Conservation (phyloP, 2,888 invertebrate species). For the Lordiphosa fenestrarum region DNA sequence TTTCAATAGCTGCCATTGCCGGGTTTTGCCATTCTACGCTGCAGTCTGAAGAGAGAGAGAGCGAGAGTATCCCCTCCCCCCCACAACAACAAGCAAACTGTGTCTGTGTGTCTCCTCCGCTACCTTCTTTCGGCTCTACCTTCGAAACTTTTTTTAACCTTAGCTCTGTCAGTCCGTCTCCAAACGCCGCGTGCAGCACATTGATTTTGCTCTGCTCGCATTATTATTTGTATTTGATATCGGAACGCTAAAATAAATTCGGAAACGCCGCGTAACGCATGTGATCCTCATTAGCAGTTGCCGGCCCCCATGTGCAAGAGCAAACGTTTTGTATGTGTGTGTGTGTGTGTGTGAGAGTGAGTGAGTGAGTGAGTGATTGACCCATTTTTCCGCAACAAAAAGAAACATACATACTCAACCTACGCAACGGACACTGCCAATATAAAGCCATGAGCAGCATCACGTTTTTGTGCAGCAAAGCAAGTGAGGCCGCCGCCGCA, state of each 20-base stretch:
- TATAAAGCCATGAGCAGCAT: slow-evolving; percentile 56
- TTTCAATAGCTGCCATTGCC: slow-evolving; percentile 38
- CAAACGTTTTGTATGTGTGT: slow-evolving; percentile 23
- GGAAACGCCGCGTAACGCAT: slow-evolving; percentile 39
- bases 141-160: slow-evolving; percentile 56
- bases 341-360: slow-evolving; percentile 21
- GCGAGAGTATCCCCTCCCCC: slow-evolving; percentile 22
- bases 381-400: slow-evolving; percentile 50
- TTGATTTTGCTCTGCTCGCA: slow-evolving; percentile 35
- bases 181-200: slow-evolving; percentile 49
- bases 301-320: slow-evolving; percentile 5
- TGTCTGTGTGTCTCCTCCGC: slow-evolving; percentile 1
- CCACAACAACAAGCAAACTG: not conserved
- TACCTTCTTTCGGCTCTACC: slow-evolving; percentile 52
- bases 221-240: slow-evolving; percentile 30
- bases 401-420: slow-evolving; percentile 20
- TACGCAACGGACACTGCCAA: not conserved
- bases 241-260: slow-evolving; percentile 19
- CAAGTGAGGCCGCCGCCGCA: slow-evolving; percentile 32
- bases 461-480: slow-evolving; percentile 71
- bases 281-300: slow-evolving; percentile 24
- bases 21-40: slow-evolving; percentile 24
- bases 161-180: slow-evolving; percentile 62
- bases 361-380: slow-evolving; percentile 51
- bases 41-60: slow-evolving; percentile 35